These are phyloP conservation scores for Rallus limicola DNA, from an alignment of 2,113 vertebrate genomes.

Conservation along the genomic window DNA sequence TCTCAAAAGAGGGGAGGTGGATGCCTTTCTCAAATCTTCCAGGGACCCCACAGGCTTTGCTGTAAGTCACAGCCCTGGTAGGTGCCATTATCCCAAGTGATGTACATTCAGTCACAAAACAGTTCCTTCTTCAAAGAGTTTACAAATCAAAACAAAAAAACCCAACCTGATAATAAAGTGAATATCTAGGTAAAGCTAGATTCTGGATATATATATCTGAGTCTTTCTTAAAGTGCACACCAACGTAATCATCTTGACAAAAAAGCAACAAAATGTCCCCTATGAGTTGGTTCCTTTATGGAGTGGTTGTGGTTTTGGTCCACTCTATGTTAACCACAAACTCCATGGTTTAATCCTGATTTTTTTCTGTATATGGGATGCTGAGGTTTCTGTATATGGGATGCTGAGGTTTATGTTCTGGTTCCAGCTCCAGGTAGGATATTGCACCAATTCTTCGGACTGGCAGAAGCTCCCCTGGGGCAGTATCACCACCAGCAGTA, in stretches of 20 bases:
- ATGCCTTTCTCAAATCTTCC: not conserved
- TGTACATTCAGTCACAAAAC: not conserved
- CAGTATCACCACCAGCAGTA: not conserved
- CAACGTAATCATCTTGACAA: not conserved
- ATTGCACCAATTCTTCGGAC: not conserved
- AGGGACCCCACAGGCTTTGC: not conserved
- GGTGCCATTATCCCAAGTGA: not conserved
- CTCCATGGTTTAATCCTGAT: not conserved
- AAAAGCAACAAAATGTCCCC: not conserved
- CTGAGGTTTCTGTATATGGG: not conserved
- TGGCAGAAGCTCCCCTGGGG: not conserved
- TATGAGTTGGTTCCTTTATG: not conserved
- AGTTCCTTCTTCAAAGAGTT: not conserved
- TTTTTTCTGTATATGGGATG: not conserved
- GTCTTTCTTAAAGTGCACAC: not conserved
- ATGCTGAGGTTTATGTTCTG: not conserved
- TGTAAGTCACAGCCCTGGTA: not conserved
- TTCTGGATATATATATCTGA: not conserved
- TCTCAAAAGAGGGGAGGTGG: not conserved
- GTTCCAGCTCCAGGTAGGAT: not conserved
- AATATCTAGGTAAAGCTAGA: not conserved
- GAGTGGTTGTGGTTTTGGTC: not conserved
- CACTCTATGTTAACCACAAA: not conserved
- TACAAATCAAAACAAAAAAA: not conserved
- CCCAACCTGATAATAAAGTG: not conserved